phyloP scores from a whole-genome alignment of 2,888 invertebrate species.

The Sphinx pinastri region DNA sequence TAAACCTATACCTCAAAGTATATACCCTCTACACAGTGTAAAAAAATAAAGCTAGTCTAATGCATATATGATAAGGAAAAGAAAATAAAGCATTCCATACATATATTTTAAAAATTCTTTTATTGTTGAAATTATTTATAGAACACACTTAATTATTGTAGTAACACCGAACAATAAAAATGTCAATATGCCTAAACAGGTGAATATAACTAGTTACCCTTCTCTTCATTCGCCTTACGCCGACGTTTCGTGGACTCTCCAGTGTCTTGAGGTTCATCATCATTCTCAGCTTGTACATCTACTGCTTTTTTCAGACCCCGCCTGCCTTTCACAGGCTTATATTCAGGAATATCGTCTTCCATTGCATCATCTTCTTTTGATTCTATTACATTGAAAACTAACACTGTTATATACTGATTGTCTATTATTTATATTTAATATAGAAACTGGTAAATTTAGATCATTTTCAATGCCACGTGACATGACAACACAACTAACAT shows the following conservation, averaged over 20 bases:
- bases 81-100: slow-evolving; percentile 68
- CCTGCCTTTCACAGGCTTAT: slow-evolving; percentile 67
- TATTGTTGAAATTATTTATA: slow-evolving; percentile 69
- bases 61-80: slow-evolving; percentile 36
- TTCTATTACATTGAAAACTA: slow-evolving; percentile 52
- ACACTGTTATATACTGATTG: no score
- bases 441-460: no score
- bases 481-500: no score
- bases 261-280: slow-evolving; percentile 58
- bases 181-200: slow-evolving; percentile 56
- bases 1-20: background rate
- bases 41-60: slow-evolving; percentile 11
- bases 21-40: background rate
- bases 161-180: slow-evolving; percentile 63
- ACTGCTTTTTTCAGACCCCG: slow-evolving; percentile 64
- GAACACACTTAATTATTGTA: slow-evolving; percentile 65
- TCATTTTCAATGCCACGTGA: no score
- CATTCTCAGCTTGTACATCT: slow-evolving; percentile 50
- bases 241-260: slow-evolving; percentile 68
- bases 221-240: slow-evolving; percentile 70
- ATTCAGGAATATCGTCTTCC: slow-evolving; percentile 55
- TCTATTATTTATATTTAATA: no score
- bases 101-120: slow-evolving; percentile 69
- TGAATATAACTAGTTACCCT: slow-evolving; percentile 76
- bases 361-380: slow-evolving; percentile 55